Evolutionary conservation across 2,888 invertebrate species (phyloP).

Genomic region (Ypsolopha sequella): DNA sequence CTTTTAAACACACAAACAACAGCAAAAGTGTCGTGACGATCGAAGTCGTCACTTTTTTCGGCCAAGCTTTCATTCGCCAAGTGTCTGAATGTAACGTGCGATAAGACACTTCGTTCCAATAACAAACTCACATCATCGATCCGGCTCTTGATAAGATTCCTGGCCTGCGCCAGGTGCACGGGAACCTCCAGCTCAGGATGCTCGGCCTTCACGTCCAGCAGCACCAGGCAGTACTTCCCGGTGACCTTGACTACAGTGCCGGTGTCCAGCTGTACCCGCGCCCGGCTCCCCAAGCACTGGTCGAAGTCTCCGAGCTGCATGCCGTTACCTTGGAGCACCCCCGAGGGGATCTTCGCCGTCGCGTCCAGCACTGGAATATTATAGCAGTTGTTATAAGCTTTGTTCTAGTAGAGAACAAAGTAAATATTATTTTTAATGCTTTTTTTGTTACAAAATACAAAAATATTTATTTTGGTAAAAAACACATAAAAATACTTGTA

Average conservation of each 20-base stretch:
- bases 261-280: slow-evolving; percentile 71
- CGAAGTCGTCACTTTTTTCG: too few species aligned
- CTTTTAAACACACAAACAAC: too few species aligned
- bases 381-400: slow-evolving; percentile 17
- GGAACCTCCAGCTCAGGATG: slow-evolving; percentile 71
- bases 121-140: slow-evolving; percentile 73
- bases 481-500: too few species aligned
- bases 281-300: slow-evolving; percentile 73
- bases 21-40: too few species aligned
- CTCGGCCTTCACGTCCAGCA: slow-evolving; percentile 72
- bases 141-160: slow-evolving; percentile 73
- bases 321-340: slow-evolving; percentile 76
- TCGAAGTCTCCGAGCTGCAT: slow-evolving; percentile 81
- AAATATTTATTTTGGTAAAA: too few species aligned
- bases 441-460: too few species aligned
- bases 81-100: too few species aligned
- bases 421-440: too few species aligned
- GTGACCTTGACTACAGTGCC: slow-evolving; percentile 72
- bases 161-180: slow-evolving; percentile 74
- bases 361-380: slow-evolving; percentile 77
- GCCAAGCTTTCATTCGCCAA: too few species aligned
- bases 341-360: slow-evolving; percentile 78
- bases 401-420: slow-evolving; percentile 4
- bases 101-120: too few species aligned
- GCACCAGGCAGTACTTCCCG: slow-evolving; percentile 78